phyloP scores from a whole-genome alignment of 2,888 invertebrate genomes.

The Itoplectis maculator region DNA sequence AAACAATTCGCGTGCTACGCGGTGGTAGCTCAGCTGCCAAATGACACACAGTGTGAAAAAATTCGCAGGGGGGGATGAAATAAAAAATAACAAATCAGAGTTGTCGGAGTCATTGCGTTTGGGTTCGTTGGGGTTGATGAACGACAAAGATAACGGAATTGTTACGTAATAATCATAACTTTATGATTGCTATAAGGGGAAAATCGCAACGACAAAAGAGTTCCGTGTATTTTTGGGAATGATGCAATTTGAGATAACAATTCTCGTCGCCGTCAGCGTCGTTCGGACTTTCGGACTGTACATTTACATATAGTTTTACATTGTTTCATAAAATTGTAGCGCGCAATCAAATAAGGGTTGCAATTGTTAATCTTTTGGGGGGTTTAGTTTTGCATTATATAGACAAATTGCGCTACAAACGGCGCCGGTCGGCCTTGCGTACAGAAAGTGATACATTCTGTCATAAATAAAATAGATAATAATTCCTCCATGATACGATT shows the following conservation, averaged over 20 bases:
- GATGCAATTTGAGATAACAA: too few relatives aligned
- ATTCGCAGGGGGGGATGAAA: background rate
- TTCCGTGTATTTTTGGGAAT: too few relatives aligned
- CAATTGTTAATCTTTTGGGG: background rate
- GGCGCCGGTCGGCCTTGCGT: background rate
- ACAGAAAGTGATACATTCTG: background rate
- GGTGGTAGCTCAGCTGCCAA: background rate
- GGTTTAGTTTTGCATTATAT: too few relatives aligned
- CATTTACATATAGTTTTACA: too few relatives aligned
- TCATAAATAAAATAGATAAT: background rate
- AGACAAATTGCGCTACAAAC: background rate
- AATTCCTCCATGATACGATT: background rate
- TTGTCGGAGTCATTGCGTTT: background rate
- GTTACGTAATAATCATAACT: background rate
- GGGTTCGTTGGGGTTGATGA: background rate
- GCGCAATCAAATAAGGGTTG: background rate
- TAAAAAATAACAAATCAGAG: constrained; percentile 15
- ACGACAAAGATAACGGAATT: background rate
- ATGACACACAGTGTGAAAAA: background rate
- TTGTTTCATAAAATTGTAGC: too few relatives aligned
- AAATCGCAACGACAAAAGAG: too few relatives aligned
- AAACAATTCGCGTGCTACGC: background rate
- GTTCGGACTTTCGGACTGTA: too few relatives aligned
- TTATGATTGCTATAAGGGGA: too few relatives aligned
- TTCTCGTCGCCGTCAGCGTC: too few relatives aligned